Conservation (phyloP, 2,888 invertebrate species). For the Podabrus alpinus region DNA sequence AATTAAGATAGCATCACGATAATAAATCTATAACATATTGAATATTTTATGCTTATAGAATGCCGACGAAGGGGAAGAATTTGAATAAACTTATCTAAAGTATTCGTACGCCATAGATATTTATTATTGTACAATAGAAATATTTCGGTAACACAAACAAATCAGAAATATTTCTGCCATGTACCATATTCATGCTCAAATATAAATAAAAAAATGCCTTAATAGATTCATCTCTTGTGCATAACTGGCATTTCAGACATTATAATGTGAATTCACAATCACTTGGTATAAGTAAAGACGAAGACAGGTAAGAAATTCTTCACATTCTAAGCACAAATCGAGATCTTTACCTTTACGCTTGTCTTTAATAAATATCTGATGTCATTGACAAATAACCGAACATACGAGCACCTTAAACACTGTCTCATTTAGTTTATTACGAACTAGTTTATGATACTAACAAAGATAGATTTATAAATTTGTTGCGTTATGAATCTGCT, state of each 20-base stretch:
- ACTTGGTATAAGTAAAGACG: conserved; percentile 12
- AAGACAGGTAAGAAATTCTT: conserved; percentile 47
- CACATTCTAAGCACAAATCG: conserved; percentile 50
- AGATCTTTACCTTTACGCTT: conserved; percentile 52
- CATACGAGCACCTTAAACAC: conserved; percentile 47
- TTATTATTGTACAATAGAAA: conserved; percentile 35
- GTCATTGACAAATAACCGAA: conserved; percentile 57
- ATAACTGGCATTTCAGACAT: conserved; percentile 46
- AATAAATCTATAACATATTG: conserved; percentile 32
- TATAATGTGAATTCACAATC: conserved; percentile 43
- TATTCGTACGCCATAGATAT: conserved; percentile 29
- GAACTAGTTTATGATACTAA: conserved; percentile 30
- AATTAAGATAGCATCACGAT: conserved; percentile 31
- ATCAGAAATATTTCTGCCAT: conserved; percentile 39
- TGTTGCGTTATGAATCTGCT: conserved; percentile 23
- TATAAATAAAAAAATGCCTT: conserved; percentile 42
- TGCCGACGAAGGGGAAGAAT: conserved; percentile 29
- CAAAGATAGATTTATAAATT: conserved; percentile 33
- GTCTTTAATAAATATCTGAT: conserved; percentile 55
- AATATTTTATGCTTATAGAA: conserved; percentile 29
- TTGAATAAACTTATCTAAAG: conserved; percentile 31
- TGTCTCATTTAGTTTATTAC: conserved; percentile 48
- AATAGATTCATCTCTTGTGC: conserved; percentile 49
- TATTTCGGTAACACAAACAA: conserved; percentile 38
- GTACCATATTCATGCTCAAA: conserved; percentile 29